Conservation (phyloP, 2,888 invertebrate genomes). For the Chrysomela aeneicollis region DNA sequence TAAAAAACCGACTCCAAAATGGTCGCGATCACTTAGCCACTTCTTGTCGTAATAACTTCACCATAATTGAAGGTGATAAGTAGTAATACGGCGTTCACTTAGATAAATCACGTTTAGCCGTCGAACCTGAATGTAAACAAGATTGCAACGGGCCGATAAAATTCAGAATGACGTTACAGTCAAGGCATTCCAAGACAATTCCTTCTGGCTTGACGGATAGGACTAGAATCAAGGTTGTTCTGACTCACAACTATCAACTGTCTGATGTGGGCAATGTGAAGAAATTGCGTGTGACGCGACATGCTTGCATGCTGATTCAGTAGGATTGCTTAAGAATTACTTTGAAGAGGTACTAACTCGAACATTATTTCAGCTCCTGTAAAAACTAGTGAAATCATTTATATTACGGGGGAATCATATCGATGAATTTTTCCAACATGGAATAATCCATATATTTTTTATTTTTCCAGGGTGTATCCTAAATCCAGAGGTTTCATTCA, state of each 20-base stretch:
- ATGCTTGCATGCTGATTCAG: neutral
- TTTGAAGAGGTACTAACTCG: neutral
- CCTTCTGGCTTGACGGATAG: conserved; percentile 24
- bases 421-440: too few relatives aligned
- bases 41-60: neutral
- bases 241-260: neutral
- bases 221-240: conserved; percentile 12
- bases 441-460: too few relatives aligned
- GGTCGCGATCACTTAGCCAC: neutral
- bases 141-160: conserved; percentile 33
- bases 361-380: neutral
- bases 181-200: conserved; percentile 35
- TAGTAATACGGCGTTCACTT: neutral
- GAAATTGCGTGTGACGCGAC: neutral
- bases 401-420: too few relatives aligned
- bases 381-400: too few relatives aligned
- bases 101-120: conserved; percentile 37
- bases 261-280: conserved; percentile 3
- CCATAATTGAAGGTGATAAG: neutral
- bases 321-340: neutral
- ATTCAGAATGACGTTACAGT: conserved; percentile 36
- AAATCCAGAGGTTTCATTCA: too few relatives aligned
- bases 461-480: too few relatives aligned
- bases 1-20: neutral
- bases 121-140: conserved; percentile 40